Evolutionary conservation across 2,888 invertebrate genomes (phyloP).

Genomic region (Cephus rjabovi): DNA sequence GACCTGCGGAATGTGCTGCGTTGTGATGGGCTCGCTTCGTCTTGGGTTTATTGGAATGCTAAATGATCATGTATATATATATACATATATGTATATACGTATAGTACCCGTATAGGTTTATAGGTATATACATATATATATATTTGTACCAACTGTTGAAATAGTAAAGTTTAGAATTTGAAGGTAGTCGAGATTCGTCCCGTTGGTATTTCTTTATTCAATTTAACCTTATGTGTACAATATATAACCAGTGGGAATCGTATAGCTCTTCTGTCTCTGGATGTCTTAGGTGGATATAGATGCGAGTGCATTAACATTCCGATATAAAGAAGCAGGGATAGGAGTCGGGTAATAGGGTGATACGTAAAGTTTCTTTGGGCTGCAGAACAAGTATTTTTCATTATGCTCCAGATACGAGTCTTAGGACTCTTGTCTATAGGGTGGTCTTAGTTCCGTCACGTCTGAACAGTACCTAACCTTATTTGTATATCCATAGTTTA

Average conservation of each 20-base stretch:
- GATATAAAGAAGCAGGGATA: background rate
- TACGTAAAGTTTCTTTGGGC: background rate
- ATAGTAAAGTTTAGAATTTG: background rate
- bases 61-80: background rate
- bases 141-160: background rate
- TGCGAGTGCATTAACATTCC: background rate
- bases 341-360: background rate
- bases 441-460: background rate
- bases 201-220: background rate
- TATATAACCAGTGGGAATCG: background rate
- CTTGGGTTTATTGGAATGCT: conserved; percentile 1
- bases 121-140: background rate
- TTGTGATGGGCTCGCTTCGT: conserved; percentile 18
- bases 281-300: background rate
- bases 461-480: background rate
- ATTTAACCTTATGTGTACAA: background rate
- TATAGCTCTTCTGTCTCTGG: background rate
- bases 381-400: background rate
- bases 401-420: background rate
- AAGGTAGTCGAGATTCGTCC: background rate
- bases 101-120: too few relatives aligned
- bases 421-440: background rate
- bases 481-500: conserved; percentile 21
- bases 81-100: too few relatives aligned
- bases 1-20: conserved; percentile 26